Conservation (phyloP, 2,888 invertebrate species). For the Acanthacorydalis orientalis region DNA sequence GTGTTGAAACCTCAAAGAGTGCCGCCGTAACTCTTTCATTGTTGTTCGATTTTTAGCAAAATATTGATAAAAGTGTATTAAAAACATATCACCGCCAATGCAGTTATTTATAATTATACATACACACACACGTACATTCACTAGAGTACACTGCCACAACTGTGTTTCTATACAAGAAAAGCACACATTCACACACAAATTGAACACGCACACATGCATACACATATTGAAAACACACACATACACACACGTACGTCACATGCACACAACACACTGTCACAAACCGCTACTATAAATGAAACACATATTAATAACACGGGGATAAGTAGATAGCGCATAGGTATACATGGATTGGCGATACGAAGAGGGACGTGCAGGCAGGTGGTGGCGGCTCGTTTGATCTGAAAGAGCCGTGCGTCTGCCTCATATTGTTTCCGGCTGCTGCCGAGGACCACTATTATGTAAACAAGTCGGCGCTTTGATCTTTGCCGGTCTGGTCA, state of each 20-base stretch:
- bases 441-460: slow-evolving; percentile 45
- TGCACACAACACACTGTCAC: background rate
- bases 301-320: too few relatives aligned
- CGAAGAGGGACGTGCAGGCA: slow-evolving; percentile 14
- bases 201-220: background rate
- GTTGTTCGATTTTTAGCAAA: too few relatives aligned
- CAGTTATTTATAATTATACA: too few relatives aligned
- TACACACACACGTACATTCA: too few relatives aligned
- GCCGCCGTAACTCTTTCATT: too few relatives aligned
- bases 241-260: background rate
- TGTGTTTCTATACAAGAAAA: background rate
- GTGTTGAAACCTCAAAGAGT: too few relatives aligned
- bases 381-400: slow-evolving; percentile 24
- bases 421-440: slow-evolving; percentile 32
- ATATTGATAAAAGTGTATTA: too few relatives aligned
- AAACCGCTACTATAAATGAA: too few relatives aligned
- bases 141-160: too few relatives aligned
- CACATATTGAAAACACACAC: background rate
- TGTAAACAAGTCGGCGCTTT: slow-evolving; percentile 49
- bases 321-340: background rate
- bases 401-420: slow-evolving; percentile 17
- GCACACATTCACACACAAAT: background rate
- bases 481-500: slow-evolving; percentile 30
- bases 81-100: background rate
- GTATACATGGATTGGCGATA: slow-evolving; percentile 1